A percentile compares a stretch with the other conserved stretches of the same genome.
Evolutionary conservation across 2,888 invertebrate species (phyloP).

Genomic region (Silvanus unidentatus): DNA sequence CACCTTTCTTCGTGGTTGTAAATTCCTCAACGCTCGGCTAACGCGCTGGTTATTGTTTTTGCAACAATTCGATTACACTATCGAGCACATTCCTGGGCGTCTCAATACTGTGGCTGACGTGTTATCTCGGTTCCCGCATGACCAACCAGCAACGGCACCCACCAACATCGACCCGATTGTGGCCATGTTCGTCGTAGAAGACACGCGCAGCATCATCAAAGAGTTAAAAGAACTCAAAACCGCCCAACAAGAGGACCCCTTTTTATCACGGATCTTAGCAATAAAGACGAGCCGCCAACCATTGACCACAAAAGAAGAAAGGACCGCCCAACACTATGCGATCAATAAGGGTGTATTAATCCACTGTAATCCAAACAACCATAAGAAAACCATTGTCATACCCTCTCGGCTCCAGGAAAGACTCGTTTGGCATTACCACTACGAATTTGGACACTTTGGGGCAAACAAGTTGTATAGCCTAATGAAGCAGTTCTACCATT

Average conservation of each 20-base stretch:
- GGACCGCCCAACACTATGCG: not conserved
- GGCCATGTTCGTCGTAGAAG: not conserved
- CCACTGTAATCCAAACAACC: not conserved
- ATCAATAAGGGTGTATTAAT: not conserved
- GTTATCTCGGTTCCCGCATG: not conserved
- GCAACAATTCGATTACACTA: conserved; percentile 3
- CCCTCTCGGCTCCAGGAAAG: not conserved
- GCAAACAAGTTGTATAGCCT: not conserved
- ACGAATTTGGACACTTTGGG: conserved; percentile 1
- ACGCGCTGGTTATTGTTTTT: conserved; percentile 4
- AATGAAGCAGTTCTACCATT: not conserved
- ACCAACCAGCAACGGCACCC: not conserved
- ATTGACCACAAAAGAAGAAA: not conserved
- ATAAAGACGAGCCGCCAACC: too few relatives aligned
- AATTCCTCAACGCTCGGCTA: not conserved
- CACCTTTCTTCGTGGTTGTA: not conserved
- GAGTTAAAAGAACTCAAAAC: not conserved
- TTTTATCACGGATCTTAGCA: not conserved
- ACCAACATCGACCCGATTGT: not conserved
- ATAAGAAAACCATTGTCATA: not conserved
- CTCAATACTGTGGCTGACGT: not conserved
- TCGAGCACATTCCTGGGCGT: conserved; percentile 3
- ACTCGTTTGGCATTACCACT: conserved; percentile 1
- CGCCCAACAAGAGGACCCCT: not conserved
- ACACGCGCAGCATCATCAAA: not conserved